Base-by-base conservation (phyloP, 1,140 invertebrate genomes). In the Ceratitis capitata region DNA sequence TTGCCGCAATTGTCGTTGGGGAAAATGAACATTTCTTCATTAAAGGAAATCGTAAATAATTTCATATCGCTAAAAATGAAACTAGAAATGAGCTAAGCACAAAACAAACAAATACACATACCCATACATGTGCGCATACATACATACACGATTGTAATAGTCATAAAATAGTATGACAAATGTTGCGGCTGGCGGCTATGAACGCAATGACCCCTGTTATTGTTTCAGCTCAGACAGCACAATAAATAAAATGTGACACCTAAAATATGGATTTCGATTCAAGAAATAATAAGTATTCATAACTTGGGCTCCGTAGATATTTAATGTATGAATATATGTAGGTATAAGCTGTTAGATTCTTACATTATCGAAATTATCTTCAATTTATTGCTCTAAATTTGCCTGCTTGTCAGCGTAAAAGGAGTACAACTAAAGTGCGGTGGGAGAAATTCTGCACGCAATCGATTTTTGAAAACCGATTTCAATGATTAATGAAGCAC, bases 31-130 rank as follows among this genome's bases (percentile, higher is more conserved):
- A 39, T 69, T 69, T 69, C 64, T 69, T 42, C 35, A 42, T 69
- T 69, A 42, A 69, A 69, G 64, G 64, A 69, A 69, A 69, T 69
- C 64, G 64, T 69, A 69, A 69, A 69, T 69, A 69, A 69, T 69
- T 42, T 39, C 32, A 39, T 69, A 69, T 69, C 64, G 35, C 64
- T 69, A 39, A 69, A n/a, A 69, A 39, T 69, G 35, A n/a, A n/a
- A 39, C 64, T 69, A 35, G n/a, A n/a, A n/a, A n/a, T n/a, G 14
- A 12, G 5, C 19, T 69, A 29, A n/a, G 26, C 4, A 69, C 14
- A 9, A 69, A 69, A 69, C 29, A n/a, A n/a, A 23, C 29, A 69
- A 69, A 69, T 26, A 39, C 7, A n/a, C n/a, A n/a, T n/a, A n/a
- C n/a, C n/a, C n/a, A n/a, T n/a, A n/a, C n/a, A n/a, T n/a, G n/a